Evolutionary conservation across 2,113 vertebrate genomes (phyloP), one percentile per base, ranked within the genome.

Genomic region (Paradoxurus hermaphroditus): DNA sequence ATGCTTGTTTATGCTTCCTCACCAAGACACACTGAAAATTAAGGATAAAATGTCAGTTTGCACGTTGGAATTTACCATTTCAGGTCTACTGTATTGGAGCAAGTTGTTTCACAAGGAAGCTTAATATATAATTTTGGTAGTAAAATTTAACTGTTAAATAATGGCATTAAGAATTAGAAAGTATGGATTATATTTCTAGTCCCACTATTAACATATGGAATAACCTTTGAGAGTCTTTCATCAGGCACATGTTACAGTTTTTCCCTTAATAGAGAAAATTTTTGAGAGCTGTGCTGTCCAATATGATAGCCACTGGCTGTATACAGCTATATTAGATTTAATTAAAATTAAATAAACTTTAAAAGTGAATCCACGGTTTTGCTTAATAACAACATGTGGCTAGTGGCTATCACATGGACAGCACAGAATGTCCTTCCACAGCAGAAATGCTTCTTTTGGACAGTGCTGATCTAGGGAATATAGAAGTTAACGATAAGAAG

Each of bases 21-120:
- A 78, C 10, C n/a, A 79, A 88, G 14, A 62, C 8, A 79, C 8
- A 63, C 12, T 27, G 39, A 84, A 83, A 70, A 46, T 23, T 87
- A 65, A 81, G 63, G 81, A n/a, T 41, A 95, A 94, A 94, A 51
- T 63, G 84, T 92, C 34, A 63, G 53, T 70, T 94, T 89, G 25
- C 63, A 89, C 36, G 3, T 89, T 92, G 72, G 49, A 41, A 85
- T 85, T 89, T 68, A 36, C 56, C 34, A 25, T 78, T 51, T 90
- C 25, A 79, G 91, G 15, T 49, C 67, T 97, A 96, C 44, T 85
- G 0, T 85, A 44, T 89, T 68, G 6, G 21, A 89, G 51, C 34
- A 86, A 84, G n/a, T 90, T 87, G 29, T 51, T 94, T 91, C 41
- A 72, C 1, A 79, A 89, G 31, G 34, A 81, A 94, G 7, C 65